Base-by-base conservation (phyloP, 2,113 vertebrate species). In the Podiceps cristatus region DNA sequence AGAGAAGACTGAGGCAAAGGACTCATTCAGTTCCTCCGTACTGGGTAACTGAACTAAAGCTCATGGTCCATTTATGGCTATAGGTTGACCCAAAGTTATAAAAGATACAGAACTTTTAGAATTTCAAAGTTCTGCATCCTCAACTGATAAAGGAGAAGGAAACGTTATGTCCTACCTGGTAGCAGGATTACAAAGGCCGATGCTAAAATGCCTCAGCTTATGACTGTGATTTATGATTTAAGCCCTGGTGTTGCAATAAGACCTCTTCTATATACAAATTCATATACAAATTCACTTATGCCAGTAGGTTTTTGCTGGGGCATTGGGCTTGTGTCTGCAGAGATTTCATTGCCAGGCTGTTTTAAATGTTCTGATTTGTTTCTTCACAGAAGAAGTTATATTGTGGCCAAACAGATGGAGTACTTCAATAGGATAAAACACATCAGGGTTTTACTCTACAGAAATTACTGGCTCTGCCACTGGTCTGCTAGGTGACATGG, bases 241-340 rank as follows among this genome's bases (percentile, higher is more conserved):
- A 88, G 5, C 33, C 23, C 24, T 66, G 24, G 5, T 60, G n/a
- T 27, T 84, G 35, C 15, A 56, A 24, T 35, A 37, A 89, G 27
- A 40, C 9, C n/a, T 5, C 7, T 35, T 29, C 24, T 45, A 33
- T 0, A 3, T n/a, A n/a, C n/a, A n/a, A n/a, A n/a, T n/a, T n/a
- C 16, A 18, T 56, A 59, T 16, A 19, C 25, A 80, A 56, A 69
- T 37, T 74, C 15, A 62, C 7, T 63, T 42, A 23, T 9, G 9
- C 28, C 27, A 35, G 25, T 29, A 19, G 6, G 17, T 59, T 22
- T 78, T 19, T 72, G 25, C 24, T 33, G 37, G 35, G 6, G 5
- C 16, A 17, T 5, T 11, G 35, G 19, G 40, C 11, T 80, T 42
- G 10, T 80, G 11, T 22, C 59, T 81, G 47, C 9, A 67, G 45